A percentile compares a stretch with the other conserved stretches of the same genome.
Evolutionary conservation across 2,113 vertebrate genomes (phyloP).

Genomic region (Hippoglossus stenolepis): DNA sequence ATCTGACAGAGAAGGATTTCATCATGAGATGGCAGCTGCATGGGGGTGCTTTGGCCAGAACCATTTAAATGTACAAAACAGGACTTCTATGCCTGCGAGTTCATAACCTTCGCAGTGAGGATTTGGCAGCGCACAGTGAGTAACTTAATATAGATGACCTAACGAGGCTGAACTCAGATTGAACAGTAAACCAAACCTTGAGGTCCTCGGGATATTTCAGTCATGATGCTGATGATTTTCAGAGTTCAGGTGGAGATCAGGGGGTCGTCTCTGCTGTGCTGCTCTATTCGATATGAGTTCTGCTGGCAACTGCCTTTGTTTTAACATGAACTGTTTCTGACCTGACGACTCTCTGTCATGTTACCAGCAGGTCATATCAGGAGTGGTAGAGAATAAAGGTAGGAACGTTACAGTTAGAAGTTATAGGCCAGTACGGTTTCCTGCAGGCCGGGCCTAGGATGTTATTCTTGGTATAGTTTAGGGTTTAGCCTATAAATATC

Average conservation of each 20-base stretch:
- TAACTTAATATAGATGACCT: constrained; percentile 15
- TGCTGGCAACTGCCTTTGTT: no score
- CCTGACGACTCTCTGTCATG: no score
- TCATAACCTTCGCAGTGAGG: constrained; percentile 13
- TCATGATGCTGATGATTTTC: constrained; percentile 17
- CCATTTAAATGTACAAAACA: constrained; percentile 17
- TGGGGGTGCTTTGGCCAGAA: neutral
- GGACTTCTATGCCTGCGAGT: constrained; percentile 6
- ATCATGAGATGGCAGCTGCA: constrained; percentile 9
- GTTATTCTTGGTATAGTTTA: no score
- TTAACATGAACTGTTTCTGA: no score
- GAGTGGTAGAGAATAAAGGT: no score
- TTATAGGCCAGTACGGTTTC: no score
- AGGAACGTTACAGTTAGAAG: no score
- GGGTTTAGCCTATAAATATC: no score
- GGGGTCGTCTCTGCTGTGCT: neutral
- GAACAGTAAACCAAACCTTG: constrained; percentile 19
- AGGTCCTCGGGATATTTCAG: constrained; percentile 31
- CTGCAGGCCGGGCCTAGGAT: no score
- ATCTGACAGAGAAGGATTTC: constrained; percentile 20
- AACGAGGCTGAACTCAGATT: constrained; percentile 28
- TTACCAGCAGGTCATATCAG: no score
- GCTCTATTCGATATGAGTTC: no score
- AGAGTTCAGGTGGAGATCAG: neutral
- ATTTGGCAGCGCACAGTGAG: constrained; percentile 6